Evolutionary conservation across 1,140 invertebrate genomes (phyloP).

Genomic region (Ostrea denselamellosa): DNA sequence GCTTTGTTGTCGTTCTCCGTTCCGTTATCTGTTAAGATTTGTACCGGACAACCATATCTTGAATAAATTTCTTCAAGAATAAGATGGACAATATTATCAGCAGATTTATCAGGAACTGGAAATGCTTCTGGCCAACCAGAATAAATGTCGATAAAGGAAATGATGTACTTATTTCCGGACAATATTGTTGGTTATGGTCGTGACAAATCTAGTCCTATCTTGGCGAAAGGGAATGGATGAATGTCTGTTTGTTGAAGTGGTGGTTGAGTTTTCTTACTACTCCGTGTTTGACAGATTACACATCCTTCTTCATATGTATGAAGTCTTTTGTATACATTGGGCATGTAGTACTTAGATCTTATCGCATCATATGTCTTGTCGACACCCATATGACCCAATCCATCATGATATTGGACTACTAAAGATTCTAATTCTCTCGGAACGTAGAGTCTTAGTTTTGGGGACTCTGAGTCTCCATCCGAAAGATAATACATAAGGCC

Average conservation of each 20-base stretch:
- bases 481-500: too few species aligned
- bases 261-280: constrained; percentile 41
- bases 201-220: constrained; percentile 61
- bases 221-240: constrained; percentile 48
- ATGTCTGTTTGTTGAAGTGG: constrained; percentile 54
- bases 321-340: constrained; percentile 53
- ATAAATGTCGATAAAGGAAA: constrained; percentile 49
- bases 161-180: constrained; percentile 56
- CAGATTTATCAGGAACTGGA: background rate
- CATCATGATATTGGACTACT: too few species aligned
- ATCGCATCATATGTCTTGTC: too few species aligned
- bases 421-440: too few species aligned
- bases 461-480: too few species aligned
- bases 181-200: constrained; percentile 51
- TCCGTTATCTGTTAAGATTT: constrained; percentile 57
- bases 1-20: constrained; percentile 52
- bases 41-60: constrained; percentile 42
- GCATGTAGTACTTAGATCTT: constrained; percentile 57
- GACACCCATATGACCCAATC: too few species aligned
- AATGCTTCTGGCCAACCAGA: constrained; percentile 51
- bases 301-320: constrained; percentile 37
- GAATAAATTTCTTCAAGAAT: constrained; percentile 61
- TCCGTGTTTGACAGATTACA: constrained; percentile 53
- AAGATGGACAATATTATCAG: background rate
- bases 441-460: too few species aligned